phyloP scores from a whole-genome alignment of 1,140 invertebrate species.

The Fopius arisanus region DNA sequence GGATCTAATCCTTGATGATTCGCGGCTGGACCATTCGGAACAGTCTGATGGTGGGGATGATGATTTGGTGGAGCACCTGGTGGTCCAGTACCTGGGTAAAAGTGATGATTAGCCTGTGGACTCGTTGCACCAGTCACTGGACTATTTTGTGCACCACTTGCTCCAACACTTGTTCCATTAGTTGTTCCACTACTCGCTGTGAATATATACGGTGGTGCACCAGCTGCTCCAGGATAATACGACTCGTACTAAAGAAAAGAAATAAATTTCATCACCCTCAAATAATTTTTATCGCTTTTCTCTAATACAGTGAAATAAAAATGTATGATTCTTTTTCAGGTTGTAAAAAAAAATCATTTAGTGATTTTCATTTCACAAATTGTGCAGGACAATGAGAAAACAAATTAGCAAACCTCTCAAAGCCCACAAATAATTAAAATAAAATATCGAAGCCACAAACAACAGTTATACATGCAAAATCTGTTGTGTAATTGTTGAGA shows the following conservation, averaged over 20 bases:
- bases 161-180: constrained; percentile 45
- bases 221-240: constrained; percentile 58
- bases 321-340: neutral
- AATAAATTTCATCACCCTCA: neutral
- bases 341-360: neutral
- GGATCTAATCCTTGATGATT: constrained; percentile 56
- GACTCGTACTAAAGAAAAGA: constrained; percentile 54
- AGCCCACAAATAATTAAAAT: constrained; percentile 8
- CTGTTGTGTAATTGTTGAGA: neutral
- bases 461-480: neutral
- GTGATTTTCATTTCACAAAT: neutral
- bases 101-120: constrained; percentile 52
- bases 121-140: constrained; percentile 51
- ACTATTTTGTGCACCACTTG: constrained; percentile 40
- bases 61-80: constrained; percentile 33
- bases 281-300: neutral
- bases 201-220: constrained; percentile 53
- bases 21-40: constrained; percentile 43
- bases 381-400: neutral
- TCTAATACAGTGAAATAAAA: neutral
- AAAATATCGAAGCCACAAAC: neutral
- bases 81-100: constrained; percentile 50
- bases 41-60: constrained; percentile 50
- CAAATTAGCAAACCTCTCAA: neutral
- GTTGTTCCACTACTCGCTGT: constrained; percentile 48